Conservation (phyloP, 2,797 vertebrate species). For the Rhodeus uyekii region DNA sequence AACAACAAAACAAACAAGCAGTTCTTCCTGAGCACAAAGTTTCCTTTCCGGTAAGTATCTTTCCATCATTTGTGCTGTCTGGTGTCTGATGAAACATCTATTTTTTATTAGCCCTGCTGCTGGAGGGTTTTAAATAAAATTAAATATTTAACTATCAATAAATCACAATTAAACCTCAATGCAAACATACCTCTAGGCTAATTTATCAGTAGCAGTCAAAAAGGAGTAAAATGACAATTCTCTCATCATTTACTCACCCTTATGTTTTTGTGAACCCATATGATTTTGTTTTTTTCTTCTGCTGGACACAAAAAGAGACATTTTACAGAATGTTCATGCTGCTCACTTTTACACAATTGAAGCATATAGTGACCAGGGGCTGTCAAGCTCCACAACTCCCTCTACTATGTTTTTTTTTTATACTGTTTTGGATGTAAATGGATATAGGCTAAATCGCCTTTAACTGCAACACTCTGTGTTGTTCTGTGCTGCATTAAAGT, state of each 20-base stretch:
- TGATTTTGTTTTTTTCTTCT: not conserved
- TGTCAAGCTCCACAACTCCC: not conserved
- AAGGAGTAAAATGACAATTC: not conserved
- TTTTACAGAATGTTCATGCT: too few species aligned
- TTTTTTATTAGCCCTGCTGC: not conserved
- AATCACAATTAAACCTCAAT: not conserved
- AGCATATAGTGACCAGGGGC: not conserved
- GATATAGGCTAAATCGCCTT: too few species aligned
- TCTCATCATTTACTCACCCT: not conserved
- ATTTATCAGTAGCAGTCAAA: not conserved
- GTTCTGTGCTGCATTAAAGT: too few species aligned
- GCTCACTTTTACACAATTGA: not conserved
- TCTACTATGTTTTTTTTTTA: too few species aligned
- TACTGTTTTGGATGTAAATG: too few species aligned
- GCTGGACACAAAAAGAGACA: not conserved
- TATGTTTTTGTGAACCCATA: not conserved
- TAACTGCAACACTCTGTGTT: too few species aligned
- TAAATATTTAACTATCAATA: not conserved
- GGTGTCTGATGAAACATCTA: not conserved
- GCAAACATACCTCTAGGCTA: not conserved
- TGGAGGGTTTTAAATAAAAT: not conserved
- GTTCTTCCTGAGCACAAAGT: not conserved
- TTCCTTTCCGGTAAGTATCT: conserved; percentile 1
- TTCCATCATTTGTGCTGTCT: conserved; percentile 1
- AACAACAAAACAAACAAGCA: conserved; percentile 34